Base-by-base conservation (phyloP, 1,140 invertebrate species). In the Drosophila trapezifrons region DNA sequence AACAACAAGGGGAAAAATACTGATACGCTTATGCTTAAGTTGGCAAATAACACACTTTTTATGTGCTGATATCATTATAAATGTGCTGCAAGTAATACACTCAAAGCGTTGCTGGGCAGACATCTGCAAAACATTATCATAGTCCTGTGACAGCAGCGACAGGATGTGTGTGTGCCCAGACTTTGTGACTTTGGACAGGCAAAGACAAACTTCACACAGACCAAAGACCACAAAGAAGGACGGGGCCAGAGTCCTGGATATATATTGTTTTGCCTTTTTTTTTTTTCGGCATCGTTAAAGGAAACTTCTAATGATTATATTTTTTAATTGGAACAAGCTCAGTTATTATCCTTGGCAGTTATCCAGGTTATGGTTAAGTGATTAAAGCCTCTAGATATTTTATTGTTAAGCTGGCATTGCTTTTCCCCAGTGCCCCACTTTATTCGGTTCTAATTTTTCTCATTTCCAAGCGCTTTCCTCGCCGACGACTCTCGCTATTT, bases 31-130 rank as follows among this genome's bases (percentile, higher is more conserved):
- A 49, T 71, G 54, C 47, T 63, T 56, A 75, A 76, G 71, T 76
- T 75, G 73, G 71, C 71, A 75, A 76, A 76, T 76, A 76, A 76
- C 71, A 76, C 73, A 35, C 45, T 66, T 65, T 76, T 76, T 75
- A 57, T 76, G 27, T 65, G 73, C 58, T 57, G 58, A 76, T 76
- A 76, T 75, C 60, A 64, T 76, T 75, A 66, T 75, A 58, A 75
- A 64, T 66, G 71, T 58, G 73, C 71, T 58, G 54, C 70, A 42
- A 65, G 56, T 76, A 76, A 65, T 73, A 73, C 51, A 65, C 70
- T 74, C 46, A 75, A 66, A 66, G 70, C 27, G 51, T 37, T 62
- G 67, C 42, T 40, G 32, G 49, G 40, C 25, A 25, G 64, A 13
- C 65, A 46, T 18, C 64, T 32, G 42, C 32, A 40, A 69, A 46